Evolutionary conservation across 2,888 invertebrate species (phyloP).

Genomic region (Atethmia centrago): DNA sequence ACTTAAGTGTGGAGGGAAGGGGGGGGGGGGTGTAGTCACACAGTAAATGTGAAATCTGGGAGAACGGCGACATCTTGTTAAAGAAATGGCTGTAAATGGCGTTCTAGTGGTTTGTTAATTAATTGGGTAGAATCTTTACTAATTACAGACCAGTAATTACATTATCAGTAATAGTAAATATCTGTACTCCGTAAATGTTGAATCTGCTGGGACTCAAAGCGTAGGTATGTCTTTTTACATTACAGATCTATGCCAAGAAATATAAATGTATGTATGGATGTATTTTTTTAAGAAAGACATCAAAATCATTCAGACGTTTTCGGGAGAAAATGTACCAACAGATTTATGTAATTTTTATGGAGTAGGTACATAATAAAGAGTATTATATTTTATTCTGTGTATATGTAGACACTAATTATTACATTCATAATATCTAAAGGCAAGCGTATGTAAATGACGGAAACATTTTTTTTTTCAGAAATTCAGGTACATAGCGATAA

Average conservation of each 20-base stretch:
- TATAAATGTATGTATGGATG: too few relatives aligned
- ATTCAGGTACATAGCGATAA: background rate
- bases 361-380: too few relatives aligned
- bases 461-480: background rate
- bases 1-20: background rate
- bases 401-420: background rate
- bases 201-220: background rate
- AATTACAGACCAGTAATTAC: constrained; percentile 15
- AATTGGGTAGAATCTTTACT: constrained; percentile 34
- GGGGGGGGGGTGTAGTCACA: constrained; percentile 20
- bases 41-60: constrained; percentile 14
- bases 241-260: too few relatives aligned
- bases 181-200: background rate
- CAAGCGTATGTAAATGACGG: background rate
- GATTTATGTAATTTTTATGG: too few relatives aligned
- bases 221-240: background rate
- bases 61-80: constrained; percentile 32
- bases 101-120: constrained; percentile 33
- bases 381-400: too few relatives aligned
- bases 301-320: background rate
- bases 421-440: background rate
- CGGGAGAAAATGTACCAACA: background rate
- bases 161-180: background rate
- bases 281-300: background rate
- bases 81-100: constrained; percentile 28